A percentile compares a stretch with the other conserved stretches of the same genome.
These are phyloP conservation scores for Trematomus bernacchii DNA, from an alignment of 2,797 vertebrate genomes.

Conservation along the genomic window DNA sequence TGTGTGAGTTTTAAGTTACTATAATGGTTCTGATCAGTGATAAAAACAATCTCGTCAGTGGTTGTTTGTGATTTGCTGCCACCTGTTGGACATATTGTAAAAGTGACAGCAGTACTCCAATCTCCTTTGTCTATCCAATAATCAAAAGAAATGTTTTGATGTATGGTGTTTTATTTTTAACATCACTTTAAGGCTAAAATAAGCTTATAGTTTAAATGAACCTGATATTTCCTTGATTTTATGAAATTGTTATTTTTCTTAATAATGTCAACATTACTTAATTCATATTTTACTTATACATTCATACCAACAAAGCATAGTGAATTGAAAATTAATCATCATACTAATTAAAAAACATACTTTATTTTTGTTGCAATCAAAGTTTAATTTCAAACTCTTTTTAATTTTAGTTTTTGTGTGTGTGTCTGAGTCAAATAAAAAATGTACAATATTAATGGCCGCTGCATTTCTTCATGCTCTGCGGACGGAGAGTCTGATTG, in stretches of 20 bases:
- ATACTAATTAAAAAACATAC: not conserved
- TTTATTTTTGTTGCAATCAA: not conserved
- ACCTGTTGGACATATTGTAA: slow-evolving; percentile 64
- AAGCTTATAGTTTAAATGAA: too few species aligned
- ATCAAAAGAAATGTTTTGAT: not conserved
- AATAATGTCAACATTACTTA: too few species aligned
- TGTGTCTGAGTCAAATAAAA: not conserved
- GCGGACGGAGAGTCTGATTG: not conserved
- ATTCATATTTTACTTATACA: too few species aligned
- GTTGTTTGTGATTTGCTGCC: slow-evolving; percentile 57
- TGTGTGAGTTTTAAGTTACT: not conserved
- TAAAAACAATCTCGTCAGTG: not conserved
- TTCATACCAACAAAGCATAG: too few species aligned
- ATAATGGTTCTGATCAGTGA: not conserved
- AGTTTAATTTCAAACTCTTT: not conserved
- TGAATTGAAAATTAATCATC: too few species aligned
- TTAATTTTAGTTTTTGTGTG: not conserved
- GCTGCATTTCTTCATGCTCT: too few species aligned
- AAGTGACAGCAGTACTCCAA: not conserved
- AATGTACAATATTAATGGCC: not conserved
- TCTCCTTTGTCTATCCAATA: not conserved
- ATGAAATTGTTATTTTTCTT: too few species aligned
- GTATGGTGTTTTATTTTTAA: not conserved
- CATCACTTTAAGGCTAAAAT: not conserved
- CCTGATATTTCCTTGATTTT: too few species aligned